Percentiles rank a stretch among this genome's conserved stretches.
Conservation (phyloP, 2,113 vertebrate species). For the Dipodomys ordii region DNA sequence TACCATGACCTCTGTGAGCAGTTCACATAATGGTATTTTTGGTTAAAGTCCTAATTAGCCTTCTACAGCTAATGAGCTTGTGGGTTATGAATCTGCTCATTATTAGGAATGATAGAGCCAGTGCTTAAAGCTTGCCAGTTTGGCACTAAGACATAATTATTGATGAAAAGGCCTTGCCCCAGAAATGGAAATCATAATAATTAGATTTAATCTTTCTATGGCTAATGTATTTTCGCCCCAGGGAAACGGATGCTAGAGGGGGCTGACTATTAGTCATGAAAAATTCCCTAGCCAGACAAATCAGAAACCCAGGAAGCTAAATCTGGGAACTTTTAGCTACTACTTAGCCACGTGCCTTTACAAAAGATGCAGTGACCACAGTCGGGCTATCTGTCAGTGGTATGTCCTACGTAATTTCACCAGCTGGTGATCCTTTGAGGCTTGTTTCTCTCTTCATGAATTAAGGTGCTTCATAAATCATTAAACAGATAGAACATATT, state of each 20-base stretch:
- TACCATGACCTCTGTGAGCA: constrained; percentile 72
- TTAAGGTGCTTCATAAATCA: not conserved
- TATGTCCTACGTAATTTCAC: not conserved
- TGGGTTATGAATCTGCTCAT: constrained; percentile 83
- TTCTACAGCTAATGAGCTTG: constrained; percentile 82
- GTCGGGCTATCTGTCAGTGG: not conserved
- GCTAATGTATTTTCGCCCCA: constrained; percentile 71
- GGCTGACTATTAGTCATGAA: constrained; percentile 75
- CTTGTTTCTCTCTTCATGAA: not conserved
- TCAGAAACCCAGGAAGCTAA: constrained; percentile 43
- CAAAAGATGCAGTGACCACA: not conserved
- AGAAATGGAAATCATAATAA: constrained; percentile 87
- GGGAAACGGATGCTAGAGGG: constrained; percentile 80
- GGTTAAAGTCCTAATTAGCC: constrained; percentile 84
- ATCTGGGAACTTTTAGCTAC: not conserved
- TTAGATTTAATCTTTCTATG: constrained; percentile 85
- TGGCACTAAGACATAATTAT: constrained; percentile 83
- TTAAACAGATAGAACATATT: not conserved
- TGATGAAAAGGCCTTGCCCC: constrained; percentile 86
- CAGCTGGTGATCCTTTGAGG: not conserved
- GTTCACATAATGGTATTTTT: constrained; percentile 82
- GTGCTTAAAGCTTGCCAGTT: constrained; percentile 79
- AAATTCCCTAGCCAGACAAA: constrained; percentile 60
- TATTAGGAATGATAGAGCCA: constrained; percentile 84
- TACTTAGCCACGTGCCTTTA: not conserved